Base-by-base conservation (phyloP, 2,888 invertebrate genomes). In the Quadroppia sp. region DNA sequence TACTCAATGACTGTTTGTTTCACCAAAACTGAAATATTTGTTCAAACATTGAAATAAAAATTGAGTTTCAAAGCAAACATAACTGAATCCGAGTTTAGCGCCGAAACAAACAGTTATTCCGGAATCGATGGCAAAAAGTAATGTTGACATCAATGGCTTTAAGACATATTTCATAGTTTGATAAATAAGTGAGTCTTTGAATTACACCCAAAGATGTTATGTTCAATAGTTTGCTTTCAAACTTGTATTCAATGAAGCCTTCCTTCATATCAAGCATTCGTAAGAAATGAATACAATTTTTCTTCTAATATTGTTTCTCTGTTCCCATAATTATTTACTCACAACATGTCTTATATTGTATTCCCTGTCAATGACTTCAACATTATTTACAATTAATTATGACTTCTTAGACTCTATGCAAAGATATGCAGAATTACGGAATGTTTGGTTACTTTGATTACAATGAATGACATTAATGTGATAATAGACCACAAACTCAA, bases 361-460 rank as follows among this genome's bases (percentile, higher is more conserved):
- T 45, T 2, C 17, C 11, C 53, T 53, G 53, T 25, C 3, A 53
- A 20, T 53, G 53, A 53, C 53, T 20, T 53, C 53, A 25, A 53
- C 53, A 20, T 45, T 45, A 53, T 53, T 20, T 53, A 25, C 17
- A 20, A 53, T 53, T 53, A 53, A 53, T 53, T 53, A 53, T 53
- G 3, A 53, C n/a, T n/a, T n/a, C n/a, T n/a, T n/a, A n/a, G n/a
- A n/a, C n/a, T n/a, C n/a, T n/a, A n/a, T n/a, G n/a, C n/a, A n/a
- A n/a, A n/a, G n/a, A n/a, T n/a, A n/a, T n/a, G n/a, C n/a, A n/a
- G n/a, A n/a, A n/a, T n/a, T n/a, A n/a, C n/a, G n/a, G n/a, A n/a
- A n/a, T n/a, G n/a, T n/a, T n/a, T n/a, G n/a, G n/a, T n/a, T n/a
- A n/a, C n/a, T n/a, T n/a, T n/a, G n/a, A n/a, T n/a, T n/a, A n/a